Percentiles rank a stretch among this genome's conserved stretches.
Conservation (phyloP, 2,888 invertebrate genomes). For the Catonia carolina region DNA sequence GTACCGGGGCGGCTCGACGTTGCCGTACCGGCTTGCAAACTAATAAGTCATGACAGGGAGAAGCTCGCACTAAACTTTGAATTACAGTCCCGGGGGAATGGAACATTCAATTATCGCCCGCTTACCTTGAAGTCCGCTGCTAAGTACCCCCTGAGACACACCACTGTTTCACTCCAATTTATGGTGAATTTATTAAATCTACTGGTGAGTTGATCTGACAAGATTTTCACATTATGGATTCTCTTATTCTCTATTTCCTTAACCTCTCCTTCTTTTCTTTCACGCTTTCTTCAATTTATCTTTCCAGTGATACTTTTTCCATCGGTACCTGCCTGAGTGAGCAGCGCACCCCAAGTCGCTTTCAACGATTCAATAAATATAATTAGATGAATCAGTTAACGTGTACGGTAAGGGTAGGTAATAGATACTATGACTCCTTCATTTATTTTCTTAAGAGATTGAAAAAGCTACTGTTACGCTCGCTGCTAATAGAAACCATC, state of each 20-base stretch:
- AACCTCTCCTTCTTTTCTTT: neutral
- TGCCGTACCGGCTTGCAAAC: neutral
- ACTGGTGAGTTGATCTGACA: constrained; percentile 11
- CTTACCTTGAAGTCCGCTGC: constrained; percentile 11
- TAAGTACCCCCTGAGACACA: constrained; percentile 11
- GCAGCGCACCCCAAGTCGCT: no score
- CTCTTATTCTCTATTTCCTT: constrained; percentile 4
- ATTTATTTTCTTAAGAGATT: no score
- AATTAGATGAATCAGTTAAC: no score
- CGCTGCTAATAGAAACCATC: no score
- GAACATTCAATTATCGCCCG: constrained; percentile 14
- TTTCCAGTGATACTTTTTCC: no score
- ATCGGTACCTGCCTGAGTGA: no score
- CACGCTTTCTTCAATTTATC: constrained; percentile 1
- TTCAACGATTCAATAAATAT: no score
- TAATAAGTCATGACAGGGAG: constrained; percentile 9
- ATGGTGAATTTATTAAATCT: constrained; percentile 15
- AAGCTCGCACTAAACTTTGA: constrained; percentile 11
- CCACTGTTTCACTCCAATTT: constrained; percentile 13
- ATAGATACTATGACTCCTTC: no score
- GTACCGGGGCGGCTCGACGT: constrained; percentile 3
- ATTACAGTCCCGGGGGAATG: constrained; percentile 7
- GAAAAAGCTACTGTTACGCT: no score
- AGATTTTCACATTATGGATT: constrained; percentile 13
- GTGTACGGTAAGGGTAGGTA: no score